phyloP scores from a whole-genome alignment of 2,113 vertebrate genomes.

The Phalacrocorax pelagicus region DNA sequence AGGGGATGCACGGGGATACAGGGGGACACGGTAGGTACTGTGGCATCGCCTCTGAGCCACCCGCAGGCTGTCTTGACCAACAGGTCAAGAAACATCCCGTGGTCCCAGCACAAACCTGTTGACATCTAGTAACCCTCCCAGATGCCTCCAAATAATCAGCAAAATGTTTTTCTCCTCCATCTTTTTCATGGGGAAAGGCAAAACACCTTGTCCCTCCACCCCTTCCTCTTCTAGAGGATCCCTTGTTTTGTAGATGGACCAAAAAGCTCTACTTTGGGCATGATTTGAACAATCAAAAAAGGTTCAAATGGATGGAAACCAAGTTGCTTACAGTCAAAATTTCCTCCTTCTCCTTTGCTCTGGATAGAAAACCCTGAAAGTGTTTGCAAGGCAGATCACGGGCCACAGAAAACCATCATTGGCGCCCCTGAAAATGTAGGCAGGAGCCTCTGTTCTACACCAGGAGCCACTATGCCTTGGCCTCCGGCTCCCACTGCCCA shows the following conservation, averaged over 20 bases:
- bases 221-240: not conserved
- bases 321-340: not conserved
- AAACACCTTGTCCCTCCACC: not conserved
- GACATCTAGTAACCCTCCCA: not conserved
- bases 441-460: not conserved
- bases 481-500: not conserved
- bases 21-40: fast-evolving
- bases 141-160: not conserved
- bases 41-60: not conserved
- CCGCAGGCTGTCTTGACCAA: not conserved
- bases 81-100: not conserved
- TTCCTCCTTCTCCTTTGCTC: not conserved
- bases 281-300: not conserved
- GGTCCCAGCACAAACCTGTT: not conserved
- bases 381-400: fast-evolving
- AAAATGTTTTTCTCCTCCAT: not conserved
- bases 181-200: not conserved
- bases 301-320: fast-evolving
- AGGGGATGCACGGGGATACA: fast-evolving
- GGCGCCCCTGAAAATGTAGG: not conserved
- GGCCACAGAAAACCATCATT: not conserved
- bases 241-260: not conserved
- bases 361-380: not conserved
- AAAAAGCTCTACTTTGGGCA: not conserved
- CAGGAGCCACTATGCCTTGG: fast-evolving